These are phyloP conservation scores for Puma concolor DNA, from an alignment of 2,113 vertebrate species.

Conservation along the genomic window DNA sequence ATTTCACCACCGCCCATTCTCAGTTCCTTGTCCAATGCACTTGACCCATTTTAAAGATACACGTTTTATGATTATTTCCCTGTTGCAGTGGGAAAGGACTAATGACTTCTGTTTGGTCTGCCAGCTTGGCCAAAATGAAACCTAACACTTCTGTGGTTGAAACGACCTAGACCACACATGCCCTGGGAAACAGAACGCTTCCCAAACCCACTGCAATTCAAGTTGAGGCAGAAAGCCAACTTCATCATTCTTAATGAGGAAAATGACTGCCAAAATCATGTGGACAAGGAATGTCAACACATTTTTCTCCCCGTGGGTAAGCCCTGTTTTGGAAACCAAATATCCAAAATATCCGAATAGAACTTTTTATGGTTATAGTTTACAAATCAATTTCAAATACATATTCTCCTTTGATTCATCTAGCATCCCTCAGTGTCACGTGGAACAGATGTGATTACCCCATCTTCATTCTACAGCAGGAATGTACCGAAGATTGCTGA, in stretches of 20 bases:
- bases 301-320: background rate
- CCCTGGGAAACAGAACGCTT: background rate
- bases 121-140: background rate
- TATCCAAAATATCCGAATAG: background rate
- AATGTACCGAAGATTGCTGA: background rate
- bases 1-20: background rate
- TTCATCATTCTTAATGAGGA: background rate
- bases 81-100: background rate
- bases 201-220: background rate
- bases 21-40: background rate
- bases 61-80: background rate
- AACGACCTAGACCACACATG: background rate
- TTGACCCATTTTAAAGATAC: background rate
- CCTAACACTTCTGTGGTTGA: background rate
- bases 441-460: background rate
- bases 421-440: background rate
- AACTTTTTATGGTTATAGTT: background rate
- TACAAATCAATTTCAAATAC: background rate
- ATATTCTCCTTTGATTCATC: background rate
- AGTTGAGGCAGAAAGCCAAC: background rate
- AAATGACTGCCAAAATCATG: background rate
- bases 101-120: background rate
- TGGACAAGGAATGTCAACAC: background rate
- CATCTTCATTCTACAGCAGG: background rate
- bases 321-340: slow-evolving; percentile 34